Conservation (phyloP, 2,797 vertebrate species). For the Tinamus major region DNA sequence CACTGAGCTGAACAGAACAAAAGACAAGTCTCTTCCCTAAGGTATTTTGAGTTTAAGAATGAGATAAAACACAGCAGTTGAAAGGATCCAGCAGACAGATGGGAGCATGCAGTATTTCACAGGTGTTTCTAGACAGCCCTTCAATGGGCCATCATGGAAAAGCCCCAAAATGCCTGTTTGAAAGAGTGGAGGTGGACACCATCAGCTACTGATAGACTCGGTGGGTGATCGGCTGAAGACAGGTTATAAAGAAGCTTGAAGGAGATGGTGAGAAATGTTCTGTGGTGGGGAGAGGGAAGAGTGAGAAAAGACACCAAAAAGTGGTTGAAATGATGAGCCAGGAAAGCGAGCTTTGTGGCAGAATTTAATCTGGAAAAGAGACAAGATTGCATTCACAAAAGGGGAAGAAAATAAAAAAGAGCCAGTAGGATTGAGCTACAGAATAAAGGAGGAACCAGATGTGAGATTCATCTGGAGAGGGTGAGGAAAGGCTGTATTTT, state of each 20-base stretch:
- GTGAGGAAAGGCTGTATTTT: constrained; percentile 29
- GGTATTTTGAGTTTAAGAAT: neutral
- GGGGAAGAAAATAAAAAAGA: neutral
- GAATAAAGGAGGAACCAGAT: neutral
- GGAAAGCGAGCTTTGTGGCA: neutral
- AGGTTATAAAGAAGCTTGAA: neutral
- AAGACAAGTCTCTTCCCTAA: neutral
- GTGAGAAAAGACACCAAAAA: neutral
- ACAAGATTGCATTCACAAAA: neutral
- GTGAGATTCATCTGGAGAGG: neutral
- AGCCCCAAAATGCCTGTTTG: neutral
- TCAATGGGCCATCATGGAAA: neutral
- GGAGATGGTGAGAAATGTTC: neutral
- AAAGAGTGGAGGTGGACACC: neutral
- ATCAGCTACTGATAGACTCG: neutral
- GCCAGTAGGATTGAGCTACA: neutral
- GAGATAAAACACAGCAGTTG: neutral
- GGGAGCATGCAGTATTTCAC: neutral
- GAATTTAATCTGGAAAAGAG: neutral
- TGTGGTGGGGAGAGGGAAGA: neutral
- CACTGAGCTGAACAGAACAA: neutral
- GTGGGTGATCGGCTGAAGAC: fast-evolving
- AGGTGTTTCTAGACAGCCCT: neutral
- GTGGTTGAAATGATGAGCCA: neutral
- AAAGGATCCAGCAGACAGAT: neutral